Conservation (phyloP, 2,797 vertebrate species). For the Danio kyathit region DNA sequence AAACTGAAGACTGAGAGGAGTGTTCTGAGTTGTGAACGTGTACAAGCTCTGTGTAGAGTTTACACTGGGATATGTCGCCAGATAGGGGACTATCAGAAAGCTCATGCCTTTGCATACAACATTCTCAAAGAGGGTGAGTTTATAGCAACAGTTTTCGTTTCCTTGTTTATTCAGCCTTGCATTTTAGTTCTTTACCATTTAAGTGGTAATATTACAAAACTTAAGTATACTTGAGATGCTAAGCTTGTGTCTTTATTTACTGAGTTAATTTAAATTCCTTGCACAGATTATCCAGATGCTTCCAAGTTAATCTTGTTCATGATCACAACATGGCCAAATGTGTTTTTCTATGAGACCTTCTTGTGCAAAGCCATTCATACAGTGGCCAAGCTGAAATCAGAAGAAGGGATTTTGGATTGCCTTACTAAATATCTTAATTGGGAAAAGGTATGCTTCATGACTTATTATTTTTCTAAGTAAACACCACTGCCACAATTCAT, state of each 20-base stretch:
- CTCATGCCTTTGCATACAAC: slow-evolving; percentile 87
- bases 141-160: background rate
- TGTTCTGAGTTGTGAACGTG: slow-evolving; percentile 67
- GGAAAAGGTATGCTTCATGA: slow-evolving; percentile 86
- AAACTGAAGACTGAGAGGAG: slow-evolving; percentile 84
- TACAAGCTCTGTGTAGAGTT: slow-evolving; percentile 90
- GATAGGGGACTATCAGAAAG: slow-evolving; percentile 84
- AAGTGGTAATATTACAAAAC: background rate
- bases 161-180: background rate
- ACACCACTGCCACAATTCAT: background rate
- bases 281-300: slow-evolving; percentile 86
- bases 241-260: background rate
- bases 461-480: background rate
- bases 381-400: slow-evolving; percentile 81
- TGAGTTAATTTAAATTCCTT: background rate
- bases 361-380: slow-evolving; percentile 90
- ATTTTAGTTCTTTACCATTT: background rate
- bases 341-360: slow-evolving; percentile 81
- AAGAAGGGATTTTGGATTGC: slow-evolving; percentile 77
- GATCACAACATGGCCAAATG: slow-evolving; percentile 86
- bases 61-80: slow-evolving; percentile 91
- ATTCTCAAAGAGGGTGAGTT: slow-evolving; percentile 89
- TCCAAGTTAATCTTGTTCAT: slow-evolving; percentile 90
- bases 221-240: background rate
- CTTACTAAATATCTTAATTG: slow-evolving; percentile 85